Evolutionary conservation across 2,888 invertebrate species (phyloP).

Genomic region (Drosophila helvetica): DNA sequence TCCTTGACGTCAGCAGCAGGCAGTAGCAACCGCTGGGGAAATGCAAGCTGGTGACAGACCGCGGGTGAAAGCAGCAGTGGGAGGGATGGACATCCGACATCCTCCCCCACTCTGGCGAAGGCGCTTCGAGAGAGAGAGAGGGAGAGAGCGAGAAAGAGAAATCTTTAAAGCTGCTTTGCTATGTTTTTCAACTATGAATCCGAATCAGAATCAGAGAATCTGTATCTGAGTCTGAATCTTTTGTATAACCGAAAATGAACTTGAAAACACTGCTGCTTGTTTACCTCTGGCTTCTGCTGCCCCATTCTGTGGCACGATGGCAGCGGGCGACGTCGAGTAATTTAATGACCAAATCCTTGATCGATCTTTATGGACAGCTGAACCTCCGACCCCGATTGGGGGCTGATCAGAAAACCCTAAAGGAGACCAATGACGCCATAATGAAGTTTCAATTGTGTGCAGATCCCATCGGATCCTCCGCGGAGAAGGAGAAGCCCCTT

Average conservation of each 20-base stretch:
- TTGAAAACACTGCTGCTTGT: background rate
- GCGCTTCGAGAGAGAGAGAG: background rate
- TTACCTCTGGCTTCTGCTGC: background rate
- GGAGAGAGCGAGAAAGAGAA: background rate
- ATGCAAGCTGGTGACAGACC: slow-evolving; percentile 4
- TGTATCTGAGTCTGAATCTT: background rate
- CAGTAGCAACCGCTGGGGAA: slow-evolving; percentile 6
- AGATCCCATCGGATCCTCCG: background rate
- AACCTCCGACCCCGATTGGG: background rate
- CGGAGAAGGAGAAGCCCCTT: background rate
- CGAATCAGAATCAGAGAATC: background rate
- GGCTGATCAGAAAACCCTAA: background rate
- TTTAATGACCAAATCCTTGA: background rate
- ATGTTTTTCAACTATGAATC: background rate
- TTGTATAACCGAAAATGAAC: background rate
- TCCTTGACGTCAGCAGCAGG: slow-evolving; percentile 34
- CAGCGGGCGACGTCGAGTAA: background rate
- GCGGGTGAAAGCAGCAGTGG: background rate
- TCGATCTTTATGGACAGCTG: background rate
- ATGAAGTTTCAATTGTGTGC: background rate
- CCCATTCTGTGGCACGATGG: background rate
- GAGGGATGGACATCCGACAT: background rate
- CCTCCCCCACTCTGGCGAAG: background rate
- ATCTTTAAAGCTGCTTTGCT: background rate
- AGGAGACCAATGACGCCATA: background rate